phyloP scores from a whole-genome alignment of 2,113 vertebrate species.

The Rousettus leschenaultii region DNA sequence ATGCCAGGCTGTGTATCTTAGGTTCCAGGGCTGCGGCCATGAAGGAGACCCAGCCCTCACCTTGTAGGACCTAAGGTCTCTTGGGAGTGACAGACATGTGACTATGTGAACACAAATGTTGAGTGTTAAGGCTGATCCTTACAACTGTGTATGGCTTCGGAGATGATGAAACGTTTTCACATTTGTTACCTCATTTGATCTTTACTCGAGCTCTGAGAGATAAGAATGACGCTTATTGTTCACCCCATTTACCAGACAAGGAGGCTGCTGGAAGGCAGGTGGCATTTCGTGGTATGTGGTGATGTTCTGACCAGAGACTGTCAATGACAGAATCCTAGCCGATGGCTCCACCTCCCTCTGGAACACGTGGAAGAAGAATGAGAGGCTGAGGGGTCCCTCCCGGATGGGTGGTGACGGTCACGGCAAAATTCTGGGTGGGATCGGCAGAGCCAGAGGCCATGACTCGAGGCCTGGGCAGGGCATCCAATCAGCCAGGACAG shows the following conservation, averaged over 20 bases:
- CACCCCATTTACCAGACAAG: not conserved
- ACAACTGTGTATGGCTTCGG: not conserved
- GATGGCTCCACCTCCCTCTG: rapidly evolving
- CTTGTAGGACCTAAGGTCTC: not conserved
- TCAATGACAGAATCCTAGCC: too few species aligned
- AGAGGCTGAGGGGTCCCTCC: rapidly evolving
- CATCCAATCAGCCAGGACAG: rapidly evolving
- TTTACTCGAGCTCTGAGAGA: not conserved
- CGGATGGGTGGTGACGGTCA: rapidly evolving
- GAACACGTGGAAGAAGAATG: not conserved
- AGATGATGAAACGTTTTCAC: not conserved
- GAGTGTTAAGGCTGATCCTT: not conserved
- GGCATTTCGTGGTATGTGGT: not conserved
- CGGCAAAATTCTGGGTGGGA: too few species aligned
- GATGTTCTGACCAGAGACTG: too few species aligned
- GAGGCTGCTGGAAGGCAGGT: not conserved
- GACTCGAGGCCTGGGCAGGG: not conserved
- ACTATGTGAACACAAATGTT: not conserved
- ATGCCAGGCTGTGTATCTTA: not conserved
- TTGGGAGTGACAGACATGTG: rapidly evolving
- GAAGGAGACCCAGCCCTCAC: not conserved
- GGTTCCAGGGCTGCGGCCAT: not conserved
- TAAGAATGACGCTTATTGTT: not conserved
- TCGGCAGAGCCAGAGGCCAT: rapidly evolving
- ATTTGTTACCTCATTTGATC: not conserved